Conservation (phyloP, 2,888 invertebrate genomes). For the Autographa gamma region DNA sequence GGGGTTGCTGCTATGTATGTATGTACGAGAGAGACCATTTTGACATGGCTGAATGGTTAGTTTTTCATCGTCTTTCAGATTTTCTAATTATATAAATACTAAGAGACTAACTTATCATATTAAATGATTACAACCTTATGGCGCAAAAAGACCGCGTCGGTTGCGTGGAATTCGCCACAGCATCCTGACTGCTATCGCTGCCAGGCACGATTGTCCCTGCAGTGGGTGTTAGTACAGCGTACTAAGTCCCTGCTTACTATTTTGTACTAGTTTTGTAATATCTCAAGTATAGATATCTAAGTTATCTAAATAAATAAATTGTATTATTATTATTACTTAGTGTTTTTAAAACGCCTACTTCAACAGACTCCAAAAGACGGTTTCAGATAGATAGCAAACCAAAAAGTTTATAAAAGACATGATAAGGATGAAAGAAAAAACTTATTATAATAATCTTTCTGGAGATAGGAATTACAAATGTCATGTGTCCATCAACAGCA, state of each 20-base stretch:
- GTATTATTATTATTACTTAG: too few species aligned
- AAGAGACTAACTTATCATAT: too few species aligned
- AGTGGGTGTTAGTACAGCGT: too few species aligned
- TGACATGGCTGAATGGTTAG: background rate
- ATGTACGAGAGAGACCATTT: background rate
- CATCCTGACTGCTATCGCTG: too few species aligned
- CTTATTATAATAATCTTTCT: background rate
- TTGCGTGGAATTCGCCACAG: too few species aligned
- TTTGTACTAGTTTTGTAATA: too few species aligned
- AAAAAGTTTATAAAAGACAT: background rate
- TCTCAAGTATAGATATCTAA: too few species aligned
- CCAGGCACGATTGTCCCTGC: too few species aligned
- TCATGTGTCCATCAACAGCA: background rate
- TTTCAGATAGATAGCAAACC: background rate
- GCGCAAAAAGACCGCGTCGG: too few species aligned
- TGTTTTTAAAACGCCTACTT: background rate
- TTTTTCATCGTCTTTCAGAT: background rate
- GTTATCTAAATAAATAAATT: too few species aligned
- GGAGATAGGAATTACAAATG: constrained; percentile 3
- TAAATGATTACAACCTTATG: too few species aligned
- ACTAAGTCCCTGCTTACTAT: too few species aligned
- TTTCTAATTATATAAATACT: background rate
- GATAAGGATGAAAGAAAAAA: background rate
- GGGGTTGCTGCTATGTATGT: background rate
- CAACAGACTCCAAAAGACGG: background rate